Conservation (phyloP, 2,113 vertebrate species). For the Ciconia stormi region DNA sequence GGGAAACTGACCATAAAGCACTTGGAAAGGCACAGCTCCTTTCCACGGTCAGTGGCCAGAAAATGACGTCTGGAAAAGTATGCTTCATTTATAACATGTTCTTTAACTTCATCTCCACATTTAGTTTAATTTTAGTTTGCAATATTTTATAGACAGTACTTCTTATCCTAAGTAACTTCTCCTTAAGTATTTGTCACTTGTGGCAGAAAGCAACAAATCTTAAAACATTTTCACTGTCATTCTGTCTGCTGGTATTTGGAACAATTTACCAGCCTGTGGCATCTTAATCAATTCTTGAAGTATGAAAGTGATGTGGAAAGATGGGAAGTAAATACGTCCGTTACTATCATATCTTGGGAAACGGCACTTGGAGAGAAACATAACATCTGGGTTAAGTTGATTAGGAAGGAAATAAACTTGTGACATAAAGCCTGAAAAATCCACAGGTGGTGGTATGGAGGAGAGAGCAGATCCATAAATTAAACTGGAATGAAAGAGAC, state of each 20-base stretch:
- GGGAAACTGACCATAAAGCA: neutral
- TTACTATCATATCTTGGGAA: neutral
- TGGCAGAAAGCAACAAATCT: neutral
- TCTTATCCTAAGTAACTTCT: neutral
- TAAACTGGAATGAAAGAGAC: neutral
- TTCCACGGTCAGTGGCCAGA: neutral
- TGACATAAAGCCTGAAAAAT: neutral
- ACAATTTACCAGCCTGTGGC: neutral
- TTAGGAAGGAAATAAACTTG: neutral
- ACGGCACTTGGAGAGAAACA: neutral
- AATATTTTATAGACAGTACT: neutral
- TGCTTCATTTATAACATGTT: neutral
- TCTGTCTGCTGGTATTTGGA: neutral
- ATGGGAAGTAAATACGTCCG: neutral
- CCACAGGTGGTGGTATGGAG: neutral
- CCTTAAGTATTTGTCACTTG: neutral
- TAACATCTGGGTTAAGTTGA: neutral
- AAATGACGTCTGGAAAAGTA: neutral
- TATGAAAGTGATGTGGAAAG: neutral
- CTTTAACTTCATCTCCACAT: neutral
- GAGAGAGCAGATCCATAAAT: neutral
- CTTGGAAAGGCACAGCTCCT: neutral
- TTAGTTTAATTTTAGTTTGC: neutral
- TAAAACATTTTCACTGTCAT: neutral
- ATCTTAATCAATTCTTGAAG: constrained; percentile 14